Percentiles rank a stretch among this genome's conserved stretches.
These are phyloP conservation scores for Amitus sp. DNA, from an alignment of 2,888 invertebrate species.

Conservation along the genomic window DNA sequence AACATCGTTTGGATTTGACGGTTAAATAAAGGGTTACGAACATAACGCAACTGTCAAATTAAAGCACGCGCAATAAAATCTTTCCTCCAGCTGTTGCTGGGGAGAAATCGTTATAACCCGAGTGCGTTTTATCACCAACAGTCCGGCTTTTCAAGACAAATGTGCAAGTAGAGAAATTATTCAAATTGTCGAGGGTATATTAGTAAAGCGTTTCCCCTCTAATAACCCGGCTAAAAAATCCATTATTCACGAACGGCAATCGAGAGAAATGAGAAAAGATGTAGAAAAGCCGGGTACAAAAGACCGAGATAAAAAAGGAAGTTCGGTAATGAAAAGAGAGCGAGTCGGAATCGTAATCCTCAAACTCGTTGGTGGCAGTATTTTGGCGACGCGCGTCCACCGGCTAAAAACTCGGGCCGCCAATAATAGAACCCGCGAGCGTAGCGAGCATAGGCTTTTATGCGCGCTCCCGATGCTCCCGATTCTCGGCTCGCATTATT, in stretches of 20 bases:
- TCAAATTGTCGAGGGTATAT: too few species aligned
- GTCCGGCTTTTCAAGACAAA: too few species aligned
- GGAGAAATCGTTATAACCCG: too few species aligned
- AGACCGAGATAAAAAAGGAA: background rate
- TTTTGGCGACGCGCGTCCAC: background rate
- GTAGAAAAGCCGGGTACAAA: background rate
- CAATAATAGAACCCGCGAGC: conserved; percentile 21
- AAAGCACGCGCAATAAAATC: too few species aligned
- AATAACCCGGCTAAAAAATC: too few species aligned
- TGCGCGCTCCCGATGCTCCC: conserved; percentile 17
- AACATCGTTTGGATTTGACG: too few species aligned
- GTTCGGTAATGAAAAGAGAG: background rate
- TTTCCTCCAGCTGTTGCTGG: too few species aligned
- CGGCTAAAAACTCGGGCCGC: background rate
- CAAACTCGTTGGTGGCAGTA: background rate
- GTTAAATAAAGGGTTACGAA: too few species aligned
- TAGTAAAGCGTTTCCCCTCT: too few species aligned
- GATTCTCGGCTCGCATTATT: conserved; percentile 31
- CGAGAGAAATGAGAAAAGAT: background rate
- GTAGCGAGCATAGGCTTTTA: background rate
- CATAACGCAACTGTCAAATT: too few species aligned
- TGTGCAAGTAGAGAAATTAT: too few species aligned
- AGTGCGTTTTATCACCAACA: too few species aligned
- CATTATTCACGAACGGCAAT: background rate
- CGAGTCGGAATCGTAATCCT: background rate